Evolutionary conservation across 2,888 invertebrate species (phyloP).

Genomic region (Listrodromus nycthemerus): DNA sequence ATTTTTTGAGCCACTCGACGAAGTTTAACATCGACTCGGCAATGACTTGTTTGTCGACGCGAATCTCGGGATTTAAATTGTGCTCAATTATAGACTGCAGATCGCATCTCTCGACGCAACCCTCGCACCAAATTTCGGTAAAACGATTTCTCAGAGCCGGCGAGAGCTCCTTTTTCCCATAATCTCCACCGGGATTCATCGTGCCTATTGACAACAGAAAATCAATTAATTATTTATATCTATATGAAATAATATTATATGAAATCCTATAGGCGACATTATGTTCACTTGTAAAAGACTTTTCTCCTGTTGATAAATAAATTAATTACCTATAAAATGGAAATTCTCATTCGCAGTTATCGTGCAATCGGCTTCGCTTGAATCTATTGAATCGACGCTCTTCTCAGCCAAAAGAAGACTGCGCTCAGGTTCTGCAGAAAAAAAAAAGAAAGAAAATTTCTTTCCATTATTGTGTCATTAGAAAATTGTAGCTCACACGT

Average conservation of each 20-base stretch:
- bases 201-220: conserved; percentile 85
- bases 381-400: conserved; percentile 87
- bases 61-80: conserved; percentile 88
- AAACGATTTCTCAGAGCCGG: conserved; percentile 98
- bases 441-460: conserved; percentile 12
- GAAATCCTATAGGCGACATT: too few relatives aligned
- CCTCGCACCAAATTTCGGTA: conserved; percentile 99
- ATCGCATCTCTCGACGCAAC: conserved; percentile 90
- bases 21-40: conserved; percentile 92
- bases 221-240: neutral
- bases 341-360: conserved; percentile 91
- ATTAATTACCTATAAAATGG: conserved; percentile 89
- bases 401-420: conserved; percentile 96
- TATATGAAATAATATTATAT: too few relatives aligned
- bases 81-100: conserved; percentile 92
- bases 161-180: conserved; percentile 99
- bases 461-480: neutral
- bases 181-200: conserved; percentile 99
- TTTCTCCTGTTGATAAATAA: neutral
- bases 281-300: too few relatives aligned
- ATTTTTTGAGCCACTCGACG: conserved; percentile 90
- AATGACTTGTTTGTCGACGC: conserved; percentile 86
- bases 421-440: conserved; percentile 92
- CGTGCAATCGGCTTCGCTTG: conserved; percentile 84
- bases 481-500: neutral